Base-by-base conservation (phyloP, 2,888 invertebrate species). In the Sphinx pinastri region DNA sequence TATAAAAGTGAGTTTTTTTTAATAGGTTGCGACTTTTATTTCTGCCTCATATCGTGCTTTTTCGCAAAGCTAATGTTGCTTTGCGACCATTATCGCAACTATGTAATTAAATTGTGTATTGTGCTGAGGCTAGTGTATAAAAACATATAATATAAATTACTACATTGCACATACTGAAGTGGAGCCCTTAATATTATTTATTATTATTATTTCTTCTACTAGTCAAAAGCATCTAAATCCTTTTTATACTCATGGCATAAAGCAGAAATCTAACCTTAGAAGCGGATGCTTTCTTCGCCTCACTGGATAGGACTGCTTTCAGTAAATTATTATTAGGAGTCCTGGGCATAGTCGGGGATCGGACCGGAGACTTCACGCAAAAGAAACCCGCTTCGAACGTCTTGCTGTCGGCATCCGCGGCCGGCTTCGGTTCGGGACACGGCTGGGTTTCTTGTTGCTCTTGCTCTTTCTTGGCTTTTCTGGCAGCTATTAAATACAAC, bases 311-410 rank as follows among this genome's bases (percentile, higher is more conserved):
- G 45, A 94, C 93, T 0, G 85, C 81, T 72, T 88, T 89, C 47
- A 92, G 74, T 73, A 94, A 70, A 12, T 76, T 85, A 31, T 69
- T 79, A 19, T 70, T 68, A 4, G 80, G 79, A 3, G 81, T 75
- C 70, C 69, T 70, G 3, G 76, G 52, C 1, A 19, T 5, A 1
- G 75, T 74, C 4, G 82, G 81, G 11, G 81, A 76, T 14, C 86
- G 88, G n/a, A 90, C 84, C 4, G 94, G 94, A 0, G 94, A 94
- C 55, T 75, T 77, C 57, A 94, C 89, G 71, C 80, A 76, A 85
- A 94, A 94, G 86, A 94, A 94, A 0, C 94, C 94, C 0, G 89
- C 94, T 14, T 94, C 90, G 74, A 94, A 94, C 0, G 89, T 90
- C 77, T 90, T 90, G 55, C 77, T 81, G n/a, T 75, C 75, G 0